A percentile compares a stretch with the other conserved stretches of the same genome.
Evolutionary conservation across 37 sponge, comb jelly and placozoan species (phyloP).

Genomic region (Halichondria panicea): DNA sequence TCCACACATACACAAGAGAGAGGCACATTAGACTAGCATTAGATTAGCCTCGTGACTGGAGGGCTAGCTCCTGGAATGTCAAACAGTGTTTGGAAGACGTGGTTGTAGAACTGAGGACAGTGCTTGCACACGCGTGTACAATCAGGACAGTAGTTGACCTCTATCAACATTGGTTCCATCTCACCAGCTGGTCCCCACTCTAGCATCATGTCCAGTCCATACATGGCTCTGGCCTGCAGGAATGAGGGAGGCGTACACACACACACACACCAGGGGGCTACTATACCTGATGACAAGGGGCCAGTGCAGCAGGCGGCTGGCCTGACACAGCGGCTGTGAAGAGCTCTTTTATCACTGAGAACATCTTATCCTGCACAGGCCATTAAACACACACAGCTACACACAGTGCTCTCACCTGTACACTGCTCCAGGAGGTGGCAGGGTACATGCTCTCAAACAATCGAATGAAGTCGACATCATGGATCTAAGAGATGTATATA

Average conservation of each 20-base stretch:
- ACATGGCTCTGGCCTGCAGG: conserved; percentile 78
- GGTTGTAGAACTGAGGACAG: conserved; percentile 86
- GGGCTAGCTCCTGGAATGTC: no score
- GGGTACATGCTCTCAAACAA: conserved; percentile 90
- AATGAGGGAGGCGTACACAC: neutral
- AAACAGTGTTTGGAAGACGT: conserved; percentile 77
- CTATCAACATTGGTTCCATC: conserved; percentile 78
- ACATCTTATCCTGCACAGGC: conserved; percentile 20
- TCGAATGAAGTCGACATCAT: conserved; percentile 73
- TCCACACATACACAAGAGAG: no score
- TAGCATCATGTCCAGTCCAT: conserved; percentile 90
- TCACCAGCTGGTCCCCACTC: conserved; percentile 56
- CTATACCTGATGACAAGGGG: conserved; percentile 46
- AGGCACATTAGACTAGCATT: no score
- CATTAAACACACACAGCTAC: neutral
- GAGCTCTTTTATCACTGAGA: conserved; percentile 32
- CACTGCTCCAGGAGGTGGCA: conserved; percentile 51
- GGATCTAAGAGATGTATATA: conserved; percentile 51
- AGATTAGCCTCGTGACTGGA: no score
- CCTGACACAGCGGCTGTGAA: conserved; percentile 57
- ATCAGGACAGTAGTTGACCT: conserved; percentile 91
- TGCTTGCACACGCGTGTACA: conserved; percentile 82
- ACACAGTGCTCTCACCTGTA: conserved; percentile 46
- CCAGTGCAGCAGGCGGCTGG: conserved; percentile 60
- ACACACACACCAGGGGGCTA: neutral